Evolutionary conservation across 1,140 invertebrate species (phyloP).

Genomic region (Tigriopus japonicus): DNA sequence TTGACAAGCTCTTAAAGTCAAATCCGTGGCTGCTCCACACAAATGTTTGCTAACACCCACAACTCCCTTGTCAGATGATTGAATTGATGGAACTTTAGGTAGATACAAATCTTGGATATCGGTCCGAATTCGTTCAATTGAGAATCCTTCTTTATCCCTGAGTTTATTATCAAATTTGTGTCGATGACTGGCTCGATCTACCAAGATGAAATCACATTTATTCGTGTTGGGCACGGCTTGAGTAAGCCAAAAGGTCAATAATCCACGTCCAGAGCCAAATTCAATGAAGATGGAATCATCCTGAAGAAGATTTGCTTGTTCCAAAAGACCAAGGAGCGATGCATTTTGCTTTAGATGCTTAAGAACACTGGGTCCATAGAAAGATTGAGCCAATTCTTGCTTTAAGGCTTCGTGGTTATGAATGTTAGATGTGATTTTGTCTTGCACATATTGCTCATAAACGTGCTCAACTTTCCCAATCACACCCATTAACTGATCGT

Average conservation of each 20-base stretch:
- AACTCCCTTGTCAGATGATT: conserved; percentile 26
- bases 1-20: neutral
- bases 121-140: conserved; percentile 40
- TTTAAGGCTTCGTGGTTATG: neutral
- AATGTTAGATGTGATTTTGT: neutral
- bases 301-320: neutral
- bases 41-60: conserved; percentile 65
- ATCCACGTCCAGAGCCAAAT: conserved; percentile 70
- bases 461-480: neutral
- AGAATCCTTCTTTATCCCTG: conserved; percentile 32
- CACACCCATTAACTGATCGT: neutral
- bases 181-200: conserved; percentile 53
- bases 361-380: neutral
- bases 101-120: conserved; percentile 51
- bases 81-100: conserved; percentile 32
- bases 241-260: conserved; percentile 44
- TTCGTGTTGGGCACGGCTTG: conserved; percentile 30
- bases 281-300: conserved; percentile 49
- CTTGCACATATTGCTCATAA: neutral
- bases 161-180: conserved; percentile 58
- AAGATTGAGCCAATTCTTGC: neutral
- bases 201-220: conserved; percentile 37
- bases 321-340: neutral
- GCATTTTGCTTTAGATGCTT: neutral
- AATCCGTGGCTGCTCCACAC: conserved; percentile 62